A percentile compares a stretch with the other conserved stretches of the same genome.
Evolutionary conservation across 2,888 invertebrate species (phyloP).

Genomic region (Anaspis maculata): DNA sequence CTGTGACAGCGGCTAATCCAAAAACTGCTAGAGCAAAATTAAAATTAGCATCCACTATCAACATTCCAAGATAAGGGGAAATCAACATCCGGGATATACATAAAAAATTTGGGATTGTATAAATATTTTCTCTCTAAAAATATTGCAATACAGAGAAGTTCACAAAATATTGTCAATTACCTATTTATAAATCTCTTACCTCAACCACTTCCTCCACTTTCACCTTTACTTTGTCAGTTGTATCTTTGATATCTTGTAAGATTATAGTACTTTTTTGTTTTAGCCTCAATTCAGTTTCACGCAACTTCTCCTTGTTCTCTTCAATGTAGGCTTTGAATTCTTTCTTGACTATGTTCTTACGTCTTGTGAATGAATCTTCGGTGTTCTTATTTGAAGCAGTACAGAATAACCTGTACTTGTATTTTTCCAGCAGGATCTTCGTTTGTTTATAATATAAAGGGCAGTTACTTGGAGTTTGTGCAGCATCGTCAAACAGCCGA

Average conservation of each 20-base stretch:
- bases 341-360: constrained; percentile 6
- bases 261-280: constrained; percentile 54
- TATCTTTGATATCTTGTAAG: constrained; percentile 63
- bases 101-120: constrained; percentile 88
- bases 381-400: constrained; percentile 8
- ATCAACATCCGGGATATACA: constrained; percentile 77
- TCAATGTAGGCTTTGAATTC: constrained; percentile 47
- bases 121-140: constrained; percentile 71
- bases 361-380: constrained; percentile 1
- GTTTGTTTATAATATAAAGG: too few species aligned
- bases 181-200: too few species aligned
- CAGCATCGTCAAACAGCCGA: too few species aligned
- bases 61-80: constrained; percentile 83
- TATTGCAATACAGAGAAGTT: constrained; percentile 2
- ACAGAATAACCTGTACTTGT: constrained; percentile 5
- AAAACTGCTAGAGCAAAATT: constrained; percentile 73
- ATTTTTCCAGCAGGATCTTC: too few species aligned
- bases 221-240: constrained; percentile 61
- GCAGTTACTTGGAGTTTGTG: too few species aligned
- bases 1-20: constrained; percentile 81
- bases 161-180: not conserved
- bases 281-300: constrained; percentile 50
- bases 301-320: constrained; percentile 53
- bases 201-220: constrained; percentile 69
- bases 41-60: constrained; percentile 77